Base-by-base conservation (phyloP, 2,113 vertebrate species). In the Prunella fulvescens region DNA sequence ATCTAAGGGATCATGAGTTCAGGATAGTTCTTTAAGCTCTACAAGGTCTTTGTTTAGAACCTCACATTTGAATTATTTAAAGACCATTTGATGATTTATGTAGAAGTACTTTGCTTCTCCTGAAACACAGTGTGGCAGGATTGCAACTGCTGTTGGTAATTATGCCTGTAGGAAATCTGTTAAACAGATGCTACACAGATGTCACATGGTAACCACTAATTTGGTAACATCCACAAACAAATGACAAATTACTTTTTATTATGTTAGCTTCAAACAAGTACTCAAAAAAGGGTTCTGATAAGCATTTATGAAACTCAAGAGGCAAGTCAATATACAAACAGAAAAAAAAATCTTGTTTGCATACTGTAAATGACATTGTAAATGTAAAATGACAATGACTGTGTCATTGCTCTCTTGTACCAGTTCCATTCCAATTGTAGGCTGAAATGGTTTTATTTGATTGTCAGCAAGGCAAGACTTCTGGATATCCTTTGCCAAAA, bases 401-500 rank as follows among this genome's bases (percentile, higher is more conserved):
- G 44, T 57, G 29, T 40, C 33, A 33, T 22, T 58, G 35, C 51
- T 77, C 13, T 86, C 81, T 74, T 97, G 67, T 19, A 86, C 86
- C 76, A 87, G 47, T 53, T 94, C 85, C 42, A 51, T 51, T 17
- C 39, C 92, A 91, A 77, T 15, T 54, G 90, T 16, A 58, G 98
- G 97, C 40, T 96, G 91, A 95, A 99, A 98, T 18, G 88, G 72
- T 84, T 98, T 98, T 81, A 98, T 74, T 54, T 91, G 31, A 67
- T 99, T 98, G 42, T 96, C 98, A 85, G 93, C 58, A 17, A 98
- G 8, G 50, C 73, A 97, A 97, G 98, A 98, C 90, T 84, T 84
- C n/a, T 61, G 37, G 24, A 13, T 77, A 60, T 20, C 3, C 20
- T 82, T 76, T 82, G 47, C 37, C 19, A 62, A 70, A 37, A 54